phyloP scores from a whole-genome alignment of 2,113 vertebrate species.

The Platysternon megacephalum region DNA sequence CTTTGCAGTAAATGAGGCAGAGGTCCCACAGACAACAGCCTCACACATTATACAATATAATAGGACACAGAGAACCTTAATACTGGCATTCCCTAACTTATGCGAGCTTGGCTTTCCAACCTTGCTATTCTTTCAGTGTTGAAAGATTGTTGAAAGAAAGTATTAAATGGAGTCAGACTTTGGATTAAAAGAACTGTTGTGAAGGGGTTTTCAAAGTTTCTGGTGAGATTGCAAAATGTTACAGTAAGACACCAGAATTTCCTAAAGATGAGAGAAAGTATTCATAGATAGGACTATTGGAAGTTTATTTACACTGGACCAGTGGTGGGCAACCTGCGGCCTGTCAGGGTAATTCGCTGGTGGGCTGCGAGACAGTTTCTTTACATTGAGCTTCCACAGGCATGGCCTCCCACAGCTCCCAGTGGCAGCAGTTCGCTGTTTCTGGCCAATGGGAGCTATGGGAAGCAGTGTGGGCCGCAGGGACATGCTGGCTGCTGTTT shows the following conservation, averaged over 20 bases:
- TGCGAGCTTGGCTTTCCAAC: background rate
- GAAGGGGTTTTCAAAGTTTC: background rate
- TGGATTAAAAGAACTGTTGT: background rate
- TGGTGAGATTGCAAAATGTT: background rate
- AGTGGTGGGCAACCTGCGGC: too few species aligned
- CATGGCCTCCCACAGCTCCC: too few species aligned
- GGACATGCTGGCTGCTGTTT: too few species aligned
- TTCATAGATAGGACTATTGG: constrained; percentile 31
- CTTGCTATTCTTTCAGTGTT: constrained; percentile 1
- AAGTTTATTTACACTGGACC: background rate
- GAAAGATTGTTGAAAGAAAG: background rate
- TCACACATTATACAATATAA: background rate
- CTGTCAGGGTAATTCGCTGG: too few species aligned
- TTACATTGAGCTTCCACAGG: too few species aligned
- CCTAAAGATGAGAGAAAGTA: background rate
- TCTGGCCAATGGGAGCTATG: too few species aligned
- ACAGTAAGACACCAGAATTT: background rate
- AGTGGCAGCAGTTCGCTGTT: too few species aligned
- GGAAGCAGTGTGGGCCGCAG: too few species aligned
- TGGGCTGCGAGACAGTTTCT: too few species aligned
- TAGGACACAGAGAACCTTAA: background rate
- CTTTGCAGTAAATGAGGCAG: background rate
- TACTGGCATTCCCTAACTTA: background rate
- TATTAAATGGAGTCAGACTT: constrained; percentile 10
- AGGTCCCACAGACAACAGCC: constrained; percentile 4